phyloP scores from a whole-genome alignment of 2,888 invertebrate genomes.

The Steinernema carpocapsae region DNA sequence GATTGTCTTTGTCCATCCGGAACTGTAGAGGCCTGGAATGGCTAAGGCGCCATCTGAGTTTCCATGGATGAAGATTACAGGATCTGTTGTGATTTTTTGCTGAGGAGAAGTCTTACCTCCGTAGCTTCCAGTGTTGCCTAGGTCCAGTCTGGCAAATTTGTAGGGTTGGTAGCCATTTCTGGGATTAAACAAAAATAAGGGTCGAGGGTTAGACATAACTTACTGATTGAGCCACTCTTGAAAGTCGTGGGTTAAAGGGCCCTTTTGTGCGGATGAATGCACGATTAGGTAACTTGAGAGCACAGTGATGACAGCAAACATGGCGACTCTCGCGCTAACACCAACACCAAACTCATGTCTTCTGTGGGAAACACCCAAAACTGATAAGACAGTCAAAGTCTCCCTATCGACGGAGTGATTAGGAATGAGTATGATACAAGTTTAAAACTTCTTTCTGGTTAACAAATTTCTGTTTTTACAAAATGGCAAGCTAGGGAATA shows the following conservation, averaged over 20 bases:
- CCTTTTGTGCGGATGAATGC: too few relatives aligned
- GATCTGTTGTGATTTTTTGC: neutral
- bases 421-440: too few relatives aligned
- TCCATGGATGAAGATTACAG: constrained; percentile 55
- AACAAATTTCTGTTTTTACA: too few relatives aligned
- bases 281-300: too few relatives aligned
- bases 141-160: constrained; percentile 45
- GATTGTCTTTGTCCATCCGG: constrained; percentile 51
- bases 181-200: neutral
- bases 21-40: constrained; percentile 48
- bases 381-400: too few relatives aligned
- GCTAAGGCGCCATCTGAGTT: constrained; percentile 56
- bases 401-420: too few relatives aligned
- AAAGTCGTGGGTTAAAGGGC: neutral
- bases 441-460: too few relatives aligned
- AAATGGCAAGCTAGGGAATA: too few relatives aligned
- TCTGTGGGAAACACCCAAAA: too few relatives aligned
- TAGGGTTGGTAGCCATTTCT: constrained; percentile 47
- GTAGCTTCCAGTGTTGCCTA: constrained; percentile 48
- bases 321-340: too few relatives aligned
- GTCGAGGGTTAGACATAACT: neutral
- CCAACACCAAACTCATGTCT: too few relatives aligned
- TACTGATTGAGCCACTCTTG: neutral
- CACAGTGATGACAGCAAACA: too few relatives aligned
- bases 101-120: constrained; percentile 41